Evolutionary conservation across 2,888 invertebrate genomes (phyloP), one percentile per base, ranked within the genome.

Genomic region (Monopis laevigella): DNA sequence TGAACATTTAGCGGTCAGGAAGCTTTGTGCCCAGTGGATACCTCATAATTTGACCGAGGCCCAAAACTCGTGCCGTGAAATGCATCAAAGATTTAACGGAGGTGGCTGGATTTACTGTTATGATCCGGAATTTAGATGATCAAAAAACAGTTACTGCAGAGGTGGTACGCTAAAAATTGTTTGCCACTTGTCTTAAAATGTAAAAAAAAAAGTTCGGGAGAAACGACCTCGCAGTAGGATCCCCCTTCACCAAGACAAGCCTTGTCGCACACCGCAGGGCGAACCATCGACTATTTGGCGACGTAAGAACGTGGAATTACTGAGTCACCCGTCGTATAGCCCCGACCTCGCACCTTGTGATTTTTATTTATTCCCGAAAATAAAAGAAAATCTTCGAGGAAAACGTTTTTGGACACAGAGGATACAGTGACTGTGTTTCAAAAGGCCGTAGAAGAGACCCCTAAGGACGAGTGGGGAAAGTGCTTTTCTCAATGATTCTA

Each of bases 221-320:
- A 42, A 42, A 42, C 38, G 38, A 42, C 42, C 42, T 36, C 39
- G 32, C 42, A 42, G 24, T 30, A 39, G 38, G n/a, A 43, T 43
- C 36, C 43, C 40, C 28, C 40, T 30, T 35, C 41, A 36, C 36
- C 29, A 41, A 34, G 30, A 36, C 43, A 39, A 43, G 34, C 34
- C 16, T 43, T 39, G 34, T 7, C 39, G 39, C 39, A 43, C 39
- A 43, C 39, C 26, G 24, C 24, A 5, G 24, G 24, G 24, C 24
- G 24, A 21, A 7, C n/a, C n/a, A n/a, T n/a, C n/a, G n/a, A n/a
- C n/a, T n/a, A n/a, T n/a, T n/a, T n/a, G n/a, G n/a, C n/a, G n/a
- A n/a, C n/a, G n/a, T n/a, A n/a, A n/a, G n/a, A n/a, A n/a, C n/a
- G n/a, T n/a, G n/a, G n/a, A n/a, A n/a, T 21, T 5, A 21, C 8